Conservation (phyloP, 1,140 invertebrate genomes). For the Papilio xuthus region DNA sequence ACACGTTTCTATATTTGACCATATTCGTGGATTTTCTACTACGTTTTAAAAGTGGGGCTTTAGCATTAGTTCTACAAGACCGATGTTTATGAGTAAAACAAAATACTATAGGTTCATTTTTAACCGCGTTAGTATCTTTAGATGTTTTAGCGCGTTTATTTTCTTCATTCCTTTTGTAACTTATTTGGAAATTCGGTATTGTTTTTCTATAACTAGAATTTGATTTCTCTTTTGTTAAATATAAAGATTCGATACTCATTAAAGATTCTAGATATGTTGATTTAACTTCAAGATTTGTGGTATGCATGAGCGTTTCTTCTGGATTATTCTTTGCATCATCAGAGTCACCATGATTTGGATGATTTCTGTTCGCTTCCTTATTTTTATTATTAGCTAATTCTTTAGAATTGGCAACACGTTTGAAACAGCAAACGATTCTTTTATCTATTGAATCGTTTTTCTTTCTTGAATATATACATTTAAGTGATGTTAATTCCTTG, state of each 20-base stretch:
- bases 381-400: background rate
- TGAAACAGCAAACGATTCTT: slow-evolving; percentile 48
- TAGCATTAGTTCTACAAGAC: slow-evolving; percentile 10
- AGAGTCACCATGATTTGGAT: slow-evolving; percentile 37
- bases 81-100: slow-evolving; percentile 45
- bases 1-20: slow-evolving; percentile 65
- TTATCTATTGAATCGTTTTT: slow-evolving; percentile 3
- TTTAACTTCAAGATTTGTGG: slow-evolving; percentile 52
- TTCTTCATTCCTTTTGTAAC: slow-evolving; percentile 27
- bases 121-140: background rate
- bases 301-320: slow-evolving; percentile 53
- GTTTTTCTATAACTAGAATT: background rate
- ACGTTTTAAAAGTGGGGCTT: slow-evolving; percentile 52
- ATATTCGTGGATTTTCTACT: slow-evolving; percentile 72
- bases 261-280: slow-evolving; percentile 42
- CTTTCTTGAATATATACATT: slow-evolving; percentile 12
- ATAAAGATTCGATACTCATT: slow-evolving; percentile 47
- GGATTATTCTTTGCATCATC: slow-evolving; percentile 44
- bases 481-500: background rate
- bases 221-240: slow-evolving; percentile 40
- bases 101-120: slow-evolving; percentile 40
- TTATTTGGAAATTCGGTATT: background rate
- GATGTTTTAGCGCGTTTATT: background rate
- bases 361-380: background rate
- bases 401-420: slow-evolving; percentile 41